Percentiles rank a stretch among this genome's conserved stretches.
Evolutionary conservation across 2,888 invertebrate genomes (phyloP).

Genomic region (Oxyteleia sp.): DNA sequence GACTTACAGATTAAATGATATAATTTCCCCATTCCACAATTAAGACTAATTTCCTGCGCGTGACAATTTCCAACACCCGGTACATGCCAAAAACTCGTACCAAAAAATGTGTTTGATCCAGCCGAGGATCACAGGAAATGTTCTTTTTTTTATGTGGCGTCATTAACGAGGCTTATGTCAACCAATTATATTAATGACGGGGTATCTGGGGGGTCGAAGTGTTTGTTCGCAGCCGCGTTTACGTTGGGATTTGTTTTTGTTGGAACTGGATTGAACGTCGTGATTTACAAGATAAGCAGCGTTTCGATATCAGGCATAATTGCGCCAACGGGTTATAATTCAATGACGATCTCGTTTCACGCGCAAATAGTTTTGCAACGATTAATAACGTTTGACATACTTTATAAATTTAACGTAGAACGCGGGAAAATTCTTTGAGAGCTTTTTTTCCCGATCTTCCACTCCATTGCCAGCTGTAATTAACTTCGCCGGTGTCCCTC

Average conservation of each 20-base stretch:
- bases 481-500: too few species aligned
- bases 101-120: slow-evolving; percentile 14
- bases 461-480: slow-evolving; percentile 6
- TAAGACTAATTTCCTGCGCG: too few species aligned
- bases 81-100: too few species aligned
- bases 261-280: slow-evolving; percentile 50
- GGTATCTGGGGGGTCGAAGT: slow-evolving; percentile 27
- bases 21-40: not conserved
- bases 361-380: not conserved
- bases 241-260: slow-evolving; percentile 58
- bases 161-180: slow-evolving; percentile 62
- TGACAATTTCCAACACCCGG: too few species aligned
- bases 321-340: slow-evolving; percentile 35
- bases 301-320: slow-evolving; percentile 10
- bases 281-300: slow-evolving; percentile 39
- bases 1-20: slow-evolving; percentile 8
- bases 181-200: slow-evolving; percentile 54
- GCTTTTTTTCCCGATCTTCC: slow-evolving; percentile 23
- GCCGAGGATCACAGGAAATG: slow-evolving; percentile 14
- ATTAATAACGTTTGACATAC: slow-evolving; percentile 36
- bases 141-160: slow-evolving; percentile 37
- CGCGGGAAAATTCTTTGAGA: slow-evolving; percentile 16
- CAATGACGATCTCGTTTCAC: too few species aligned
- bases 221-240: slow-evolving; percentile 49
- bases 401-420: slow-evolving; percentile 28